Percentiles rank a stretch among this genome's conserved stretches.
These are phyloP conservation scores for Dryas iulia DNA, from an alignment of 1,140 invertebrate species.

Conservation along the genomic window DNA sequence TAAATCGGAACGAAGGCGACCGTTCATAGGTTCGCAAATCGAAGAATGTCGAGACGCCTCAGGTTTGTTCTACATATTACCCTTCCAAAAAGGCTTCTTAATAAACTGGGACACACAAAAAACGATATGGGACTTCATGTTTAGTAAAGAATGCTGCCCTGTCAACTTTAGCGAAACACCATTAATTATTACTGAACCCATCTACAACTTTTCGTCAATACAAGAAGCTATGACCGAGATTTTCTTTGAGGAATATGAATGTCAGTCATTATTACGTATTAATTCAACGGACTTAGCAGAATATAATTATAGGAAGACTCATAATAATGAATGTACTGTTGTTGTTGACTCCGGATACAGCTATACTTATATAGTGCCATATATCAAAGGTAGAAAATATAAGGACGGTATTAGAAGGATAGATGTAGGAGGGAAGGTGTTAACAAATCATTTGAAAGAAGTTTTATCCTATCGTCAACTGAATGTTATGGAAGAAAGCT, in stretches of 20 bases:
- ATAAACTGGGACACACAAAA: conserved; percentile 98
- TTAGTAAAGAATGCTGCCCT: conserved; percentile 93
- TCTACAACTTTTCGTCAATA: conserved; percentile 95
- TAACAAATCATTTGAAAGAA: conserved; percentile 99
- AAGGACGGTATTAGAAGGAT: conserved; percentile 90
- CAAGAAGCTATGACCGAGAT: conserved; percentile 97
- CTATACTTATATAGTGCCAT: conserved; percentile 97
- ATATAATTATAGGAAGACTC: conserved; percentile 82
- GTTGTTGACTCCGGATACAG: conserved; percentile 97
- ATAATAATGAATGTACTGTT: conserved; percentile 87
- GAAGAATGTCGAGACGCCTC: conserved; percentile 98
- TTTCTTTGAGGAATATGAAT: conserved; percentile 98
- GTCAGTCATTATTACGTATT: conserved; percentile 90
- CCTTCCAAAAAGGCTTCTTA: conserved; percentile 97
- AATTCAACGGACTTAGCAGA: conserved; percentile 88
- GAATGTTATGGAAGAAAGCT: conserved; percentile 99
- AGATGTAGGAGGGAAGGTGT: conserved; percentile 97
- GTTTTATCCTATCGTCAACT: conserved; percentile 97
- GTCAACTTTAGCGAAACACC: conserved; percentile 89
- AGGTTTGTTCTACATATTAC: conserved; percentile 95
- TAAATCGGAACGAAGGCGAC: conserved; percentile 95
- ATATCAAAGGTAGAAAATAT: conserved; percentile 93
- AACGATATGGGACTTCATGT: conserved; percentile 97
- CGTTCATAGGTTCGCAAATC: conserved; percentile 90
- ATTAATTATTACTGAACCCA: conserved; percentile 95